phyloP scores from a whole-genome alignment of 2,113 vertebrate species.

The Varanus komodoensis region DNA sequence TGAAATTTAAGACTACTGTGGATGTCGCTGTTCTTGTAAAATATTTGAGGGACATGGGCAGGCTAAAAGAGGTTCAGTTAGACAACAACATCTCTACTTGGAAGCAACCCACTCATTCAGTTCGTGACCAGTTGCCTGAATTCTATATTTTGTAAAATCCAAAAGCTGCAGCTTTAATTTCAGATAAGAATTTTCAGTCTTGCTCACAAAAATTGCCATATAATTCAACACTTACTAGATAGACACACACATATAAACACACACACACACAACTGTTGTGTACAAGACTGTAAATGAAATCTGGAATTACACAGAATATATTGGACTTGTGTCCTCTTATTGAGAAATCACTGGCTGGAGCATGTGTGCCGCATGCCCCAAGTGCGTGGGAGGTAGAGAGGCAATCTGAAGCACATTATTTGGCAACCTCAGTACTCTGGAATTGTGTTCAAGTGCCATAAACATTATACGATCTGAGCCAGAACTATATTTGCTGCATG shows the following conservation, averaged over 20 bases:
- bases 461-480: background rate
- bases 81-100: background rate
- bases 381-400: background rate
- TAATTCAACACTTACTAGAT: background rate
- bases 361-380: background rate
- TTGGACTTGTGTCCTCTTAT: background rate
- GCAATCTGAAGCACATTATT: constrained; percentile 25
- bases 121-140: background rate
- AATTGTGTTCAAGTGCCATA: constrained; percentile 18
- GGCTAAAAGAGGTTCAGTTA: background rate
- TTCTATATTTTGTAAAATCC: background rate
- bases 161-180: background rate
- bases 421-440: background rate
- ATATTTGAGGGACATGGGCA: background rate
- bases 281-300: constrained; percentile 8
- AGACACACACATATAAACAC: too few species aligned
- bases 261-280: too few species aligned
- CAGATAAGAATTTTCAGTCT: background rate
- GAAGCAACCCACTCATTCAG: background rate
- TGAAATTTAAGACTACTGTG: background rate
- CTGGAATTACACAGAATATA: constrained; percentile 1
- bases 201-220: background rate
- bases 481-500: constrained; percentile 24
- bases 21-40: background rate
- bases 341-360: background rate